Percentiles rank a stretch among this genome's conserved stretches.
These are phyloP conservation scores for Chrysolina haemoptera DNA, from an alignment of 2,888 invertebrate species.

Conservation along the genomic window DNA sequence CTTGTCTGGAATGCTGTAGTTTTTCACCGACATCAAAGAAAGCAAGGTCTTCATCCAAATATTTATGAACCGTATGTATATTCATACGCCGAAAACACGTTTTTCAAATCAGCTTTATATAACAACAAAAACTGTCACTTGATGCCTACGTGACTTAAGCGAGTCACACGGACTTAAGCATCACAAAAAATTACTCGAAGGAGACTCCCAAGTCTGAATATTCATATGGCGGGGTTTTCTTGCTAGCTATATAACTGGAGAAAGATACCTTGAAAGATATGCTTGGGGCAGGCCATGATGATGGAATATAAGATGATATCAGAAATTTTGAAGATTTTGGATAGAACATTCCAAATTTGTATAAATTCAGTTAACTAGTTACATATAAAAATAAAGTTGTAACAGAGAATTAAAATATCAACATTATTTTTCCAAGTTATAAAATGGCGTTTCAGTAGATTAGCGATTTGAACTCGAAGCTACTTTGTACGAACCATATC, in stretches of 20 bases:
- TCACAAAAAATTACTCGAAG: slow-evolving; percentile 23
- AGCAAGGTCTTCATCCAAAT: slow-evolving; percentile 19
- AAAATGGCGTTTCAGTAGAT: no score
- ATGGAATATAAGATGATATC: no score
- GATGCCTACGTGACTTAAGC: slow-evolving; percentile 26
- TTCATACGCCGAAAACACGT: slow-evolving; percentile 24
- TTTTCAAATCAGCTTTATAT: slow-evolving; percentile 3
- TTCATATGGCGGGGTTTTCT: background rate
- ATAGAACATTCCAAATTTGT: no score
- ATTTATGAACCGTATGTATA: slow-evolving; percentile 3
- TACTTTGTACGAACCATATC: no score
- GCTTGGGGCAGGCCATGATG: no score
- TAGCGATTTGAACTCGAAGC: no score
- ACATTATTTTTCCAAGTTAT: no score
- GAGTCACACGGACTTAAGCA: slow-evolving; percentile 21
- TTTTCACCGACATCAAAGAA: slow-evolving; percentile 8
- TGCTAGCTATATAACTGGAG: background rate
- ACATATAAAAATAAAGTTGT: no score
- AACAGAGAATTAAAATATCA: no score
- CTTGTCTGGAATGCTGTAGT: background rate
- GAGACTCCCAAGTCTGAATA: slow-evolving; percentile 13
- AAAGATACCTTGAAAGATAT: no score
- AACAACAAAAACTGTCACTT: slow-evolving; percentile 24
- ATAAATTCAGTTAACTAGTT: no score
- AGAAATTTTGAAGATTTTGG: no score